Conservation (phyloP, 2,888 invertebrate genomes). For the Lithophane socia region DNA sequence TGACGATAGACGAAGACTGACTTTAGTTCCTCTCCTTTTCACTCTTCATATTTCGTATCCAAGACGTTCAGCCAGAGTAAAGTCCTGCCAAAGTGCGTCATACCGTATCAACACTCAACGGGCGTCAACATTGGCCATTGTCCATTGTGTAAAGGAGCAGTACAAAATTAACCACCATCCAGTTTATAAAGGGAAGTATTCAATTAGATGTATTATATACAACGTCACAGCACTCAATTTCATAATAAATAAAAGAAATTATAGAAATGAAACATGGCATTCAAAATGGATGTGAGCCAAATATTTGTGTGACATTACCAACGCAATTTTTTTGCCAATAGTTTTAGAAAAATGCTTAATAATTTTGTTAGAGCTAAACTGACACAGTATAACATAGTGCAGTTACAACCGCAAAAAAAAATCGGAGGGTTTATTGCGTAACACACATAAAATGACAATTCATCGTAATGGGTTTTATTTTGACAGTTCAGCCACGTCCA, state of each 20-base stretch:
- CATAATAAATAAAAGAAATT: conserved; percentile 38
- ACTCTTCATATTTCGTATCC: not conserved
- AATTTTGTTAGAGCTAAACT: not conserved
- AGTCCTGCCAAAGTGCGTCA: conserved; percentile 35
- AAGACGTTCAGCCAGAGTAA: not conserved
- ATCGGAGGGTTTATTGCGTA: too few relatives aligned
- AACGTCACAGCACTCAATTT: conserved; percentile 39
- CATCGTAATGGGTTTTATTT: not conserved
- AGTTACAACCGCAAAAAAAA: not conserved
- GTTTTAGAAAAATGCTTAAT: conserved; percentile 23
- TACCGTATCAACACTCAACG: not conserved
- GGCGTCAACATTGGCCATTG: conserved; percentile 40
- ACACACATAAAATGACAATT: not conserved
- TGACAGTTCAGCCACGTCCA: not conserved
- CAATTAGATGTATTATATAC: conserved; percentile 52
- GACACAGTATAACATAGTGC: not conserved
- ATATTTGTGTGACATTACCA: conserved; percentile 50
- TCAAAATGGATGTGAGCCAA: conserved; percentile 61
- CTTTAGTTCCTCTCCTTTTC: not conserved
- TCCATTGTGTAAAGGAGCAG: conserved; percentile 37
- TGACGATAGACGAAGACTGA: not conserved
- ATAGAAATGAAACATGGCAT: conserved; percentile 48
- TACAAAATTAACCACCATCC: conserved; percentile 26
- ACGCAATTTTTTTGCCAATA: conserved; percentile 39
- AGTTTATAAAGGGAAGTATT: conserved; percentile 47